Base-by-base conservation (phyloP, 2,888 invertebrate genomes). In the Himalopsyche tibetana region DNA sequence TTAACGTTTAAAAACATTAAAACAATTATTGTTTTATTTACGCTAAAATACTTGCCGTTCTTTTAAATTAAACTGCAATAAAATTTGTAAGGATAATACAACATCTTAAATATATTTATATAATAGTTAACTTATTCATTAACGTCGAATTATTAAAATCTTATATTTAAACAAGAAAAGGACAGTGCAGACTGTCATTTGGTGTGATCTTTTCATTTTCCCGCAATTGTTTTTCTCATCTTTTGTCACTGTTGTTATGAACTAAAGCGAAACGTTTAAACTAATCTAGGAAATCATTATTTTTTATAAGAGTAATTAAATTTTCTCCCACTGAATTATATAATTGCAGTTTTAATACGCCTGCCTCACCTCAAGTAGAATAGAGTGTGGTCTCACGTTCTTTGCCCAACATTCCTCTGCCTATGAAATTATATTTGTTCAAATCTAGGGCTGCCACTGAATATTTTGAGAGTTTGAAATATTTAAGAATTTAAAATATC, bases 381-480 rank as follows among this genome's bases (percentile, higher is more conserved):
- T 74, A 36, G 19, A 63, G 63, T 19, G 63, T 36, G 74, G 74
- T 74, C 74, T 74, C 74, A 74, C 74, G 74, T 74, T 74, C 74
- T 74, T 74, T 74, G 38, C 74, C 15, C 74, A 74, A 38, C 74
- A 74, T 74, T 74, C 74, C 74, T 15, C 36, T 38, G 28, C 36
- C 74, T 28, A 74, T 74, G 74, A 36, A 74, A 36, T 28, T 74
- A 36, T 38, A 74, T 74, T 36, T 38, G 74, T 15, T 74, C 19
- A 36, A 36, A 36, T 38, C 15, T 74, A 74, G 74, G 74, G 74
- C 38, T 74, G 15, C 38, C 74, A 15, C 19, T 12, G 15, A 38
- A 74, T 28, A 74, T 51, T 51, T 51, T 51, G 51, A 51, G 15
- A n/a, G n/a, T n/a, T n/a, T n/a, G n/a, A 51, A 15, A 0, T 51